These are phyloP conservation scores for Pantala flavescens DNA, from an alignment of 1,140 invertebrate genomes.

Conservation along the genomic window DNA sequence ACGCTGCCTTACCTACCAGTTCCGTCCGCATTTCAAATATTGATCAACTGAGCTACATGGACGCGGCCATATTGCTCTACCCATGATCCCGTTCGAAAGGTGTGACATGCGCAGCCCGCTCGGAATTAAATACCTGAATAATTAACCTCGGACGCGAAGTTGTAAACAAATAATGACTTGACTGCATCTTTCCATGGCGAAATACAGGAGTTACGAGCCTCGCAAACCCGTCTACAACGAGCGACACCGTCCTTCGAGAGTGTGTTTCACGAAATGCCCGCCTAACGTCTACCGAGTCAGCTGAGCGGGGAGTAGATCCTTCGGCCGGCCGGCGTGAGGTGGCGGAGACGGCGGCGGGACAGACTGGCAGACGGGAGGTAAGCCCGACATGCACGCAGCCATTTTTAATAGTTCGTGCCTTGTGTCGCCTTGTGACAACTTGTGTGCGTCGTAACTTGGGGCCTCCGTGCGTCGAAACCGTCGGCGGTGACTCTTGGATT, in stretches of 20 bases:
- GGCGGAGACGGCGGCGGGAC: not conserved
- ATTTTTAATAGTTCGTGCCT: constrained; percentile 6
- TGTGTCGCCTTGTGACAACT: not conserved
- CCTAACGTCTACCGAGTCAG: not conserved
- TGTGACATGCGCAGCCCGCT: constrained; percentile 1
- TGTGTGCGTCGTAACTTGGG: not conserved
- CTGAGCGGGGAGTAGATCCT: not conserved
- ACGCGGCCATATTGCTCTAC: constrained; percentile 5
- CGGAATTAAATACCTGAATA: not conserved
- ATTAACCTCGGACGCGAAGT: not conserved
- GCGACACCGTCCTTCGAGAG: not conserved
- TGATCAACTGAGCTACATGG: not conserved
- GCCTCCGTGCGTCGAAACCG: not conserved
- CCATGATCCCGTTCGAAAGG: not conserved
- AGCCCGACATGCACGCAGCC: not conserved
- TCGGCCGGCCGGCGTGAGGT: not conserved
- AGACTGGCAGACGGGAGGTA: not conserved
- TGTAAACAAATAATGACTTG: not conserved
- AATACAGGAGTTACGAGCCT: not conserved
- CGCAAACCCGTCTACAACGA: not conserved
- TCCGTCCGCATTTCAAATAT: not conserved
- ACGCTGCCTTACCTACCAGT: not conserved
- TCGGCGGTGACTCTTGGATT: not conserved
- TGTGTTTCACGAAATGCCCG: not conserved
- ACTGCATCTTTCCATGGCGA: not conserved